Evolutionary conservation across 2,888 invertebrate genomes (phyloP), one percentile per base, ranked within the genome.

Genomic region (Drosophila peninsularis): DNA sequence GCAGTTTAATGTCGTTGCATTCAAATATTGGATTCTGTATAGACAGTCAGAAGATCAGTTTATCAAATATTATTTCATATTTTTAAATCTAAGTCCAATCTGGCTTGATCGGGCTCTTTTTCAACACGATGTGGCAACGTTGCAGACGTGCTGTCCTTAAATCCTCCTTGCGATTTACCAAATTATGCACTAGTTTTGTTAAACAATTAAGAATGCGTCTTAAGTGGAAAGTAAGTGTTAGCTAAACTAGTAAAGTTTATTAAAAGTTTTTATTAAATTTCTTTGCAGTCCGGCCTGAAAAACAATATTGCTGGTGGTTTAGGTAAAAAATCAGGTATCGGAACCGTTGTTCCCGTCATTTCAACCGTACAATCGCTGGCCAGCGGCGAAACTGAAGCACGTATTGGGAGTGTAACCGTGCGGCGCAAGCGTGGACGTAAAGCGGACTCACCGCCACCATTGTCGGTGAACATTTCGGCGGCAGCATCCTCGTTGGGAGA

Each of bases 291-390:
- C 24, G 52, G 57, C 13, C 41, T 53, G 0, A 80, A 83, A 57
- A 87, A 65, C 30, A 75, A 54, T 54, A 45, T 56, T 6, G 19
- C 53, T 10, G 66, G 24, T 36, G 62, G 63, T 6, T 14, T 19
- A 21, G 92, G n/a, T 37, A 92, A 30, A 78, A 92, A 44, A 64
- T 65, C 66, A 2, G 44, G 50, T 19, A 65, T 71, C 6, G 75
- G 82, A 0, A 86, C 91, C 4, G 92, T 93, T 4, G 91, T 96
- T 88, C 96, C 96, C 0, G 95, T 96, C 1, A 96, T 96, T 80
- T 95, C 96, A 0, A 95, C 94, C 64, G 96, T 96, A 0, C 95
- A 95, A 50, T 96, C 96, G 2, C 91, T 96, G 34, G 96, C 96
- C 5, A 90, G 90, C 50, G 90, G 91, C 19, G 89, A 90, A 63